These are phyloP conservation scores for Hemicentrotus pulcherrimus DNA, from an alignment of 35 echinoderm and acorn worm species.

Conservation along the genomic window DNA sequence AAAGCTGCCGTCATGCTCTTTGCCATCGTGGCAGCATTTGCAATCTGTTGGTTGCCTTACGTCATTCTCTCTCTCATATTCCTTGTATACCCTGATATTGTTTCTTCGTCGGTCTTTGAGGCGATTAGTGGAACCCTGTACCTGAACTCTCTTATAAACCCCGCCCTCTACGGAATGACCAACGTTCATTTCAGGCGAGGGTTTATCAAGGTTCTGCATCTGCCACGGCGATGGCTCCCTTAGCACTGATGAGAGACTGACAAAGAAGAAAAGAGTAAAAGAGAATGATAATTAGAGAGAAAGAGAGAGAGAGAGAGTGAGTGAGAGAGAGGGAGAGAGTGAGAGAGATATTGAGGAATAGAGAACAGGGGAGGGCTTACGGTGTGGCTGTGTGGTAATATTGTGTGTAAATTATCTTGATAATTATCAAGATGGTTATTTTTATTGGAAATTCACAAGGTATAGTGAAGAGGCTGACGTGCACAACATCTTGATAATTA, in stretches of 20 bases:
- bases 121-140: neutral
- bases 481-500: too few relatives aligned
- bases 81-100: neutral
- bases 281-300: neutral
- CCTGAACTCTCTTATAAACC: slow-evolving; percentile 14
- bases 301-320: neutral
- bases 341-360: too few relatives aligned
- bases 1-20: neutral
- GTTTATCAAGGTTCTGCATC: slow-evolving; percentile 18
- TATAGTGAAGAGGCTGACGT: too few relatives aligned
- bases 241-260: neutral
- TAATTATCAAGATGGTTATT: too few relatives aligned
- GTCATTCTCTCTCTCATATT: neutral
- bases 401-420: too few relatives aligned
- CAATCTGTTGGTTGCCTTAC: slow-evolving; percentile 27
- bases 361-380: too few relatives aligned
- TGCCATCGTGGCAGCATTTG: neutral
- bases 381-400: too few relatives aligned
- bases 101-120: neutral
- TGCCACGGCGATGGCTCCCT: slow-evolving; percentile 22
- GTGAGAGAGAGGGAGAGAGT: neutral
- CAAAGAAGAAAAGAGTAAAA: neutral
- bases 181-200: slow-evolving; percentile 35
- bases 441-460: too few relatives aligned
- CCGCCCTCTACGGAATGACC: slow-evolving; percentile 12